phyloP scores from a whole-genome alignment of 1,140 invertebrate genomes.

The Dendroctonus valens region DNA sequence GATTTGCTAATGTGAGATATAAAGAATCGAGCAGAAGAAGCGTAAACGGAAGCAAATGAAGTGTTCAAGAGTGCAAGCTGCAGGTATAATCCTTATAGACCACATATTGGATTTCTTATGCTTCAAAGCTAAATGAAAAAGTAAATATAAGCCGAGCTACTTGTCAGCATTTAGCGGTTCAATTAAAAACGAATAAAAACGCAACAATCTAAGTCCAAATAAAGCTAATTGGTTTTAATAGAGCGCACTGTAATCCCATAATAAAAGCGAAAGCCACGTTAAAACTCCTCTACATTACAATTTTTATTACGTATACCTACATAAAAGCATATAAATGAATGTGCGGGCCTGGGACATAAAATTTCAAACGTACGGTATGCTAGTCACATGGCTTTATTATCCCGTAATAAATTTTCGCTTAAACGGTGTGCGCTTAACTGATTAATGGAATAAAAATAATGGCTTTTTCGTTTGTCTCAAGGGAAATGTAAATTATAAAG shows the following conservation, averaged over 20 bases:
- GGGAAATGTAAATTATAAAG: constrained; percentile 24
- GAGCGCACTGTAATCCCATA: not conserved
- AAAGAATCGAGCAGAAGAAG: too few relatives aligned
- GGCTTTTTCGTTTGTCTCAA: constrained; percentile 6
- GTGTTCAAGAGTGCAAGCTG: too few relatives aligned
- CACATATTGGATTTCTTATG: too few relatives aligned
- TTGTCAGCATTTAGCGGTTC: too few relatives aligned
- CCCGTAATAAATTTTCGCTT: constrained; percentile 24
- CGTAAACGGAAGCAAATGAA: too few relatives aligned
- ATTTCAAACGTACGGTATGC: constrained; percentile 25
- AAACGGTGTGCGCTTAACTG: constrained; percentile 24
- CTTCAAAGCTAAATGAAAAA: too few relatives aligned
- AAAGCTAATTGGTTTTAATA: not conserved
- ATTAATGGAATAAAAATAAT: constrained; percentile 24
- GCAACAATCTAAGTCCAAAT: too few relatives aligned
- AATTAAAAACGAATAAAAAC: too few relatives aligned
- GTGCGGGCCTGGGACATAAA: constrained; percentile 20
- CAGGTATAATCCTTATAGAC: too few relatives aligned
- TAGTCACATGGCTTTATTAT: constrained; percentile 26
- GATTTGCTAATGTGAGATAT: too few relatives aligned
- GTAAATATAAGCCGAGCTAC: too few relatives aligned
- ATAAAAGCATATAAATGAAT: constrained; percentile 24
- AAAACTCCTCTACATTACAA: constrained; percentile 11
- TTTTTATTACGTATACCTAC: constrained; percentile 22
- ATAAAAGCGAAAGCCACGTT: constrained; percentile 1